These are phyloP conservation scores for Phengaris alcon DNA, from an alignment of 2,888 invertebrate genomes.

Conservation along the genomic window DNA sequence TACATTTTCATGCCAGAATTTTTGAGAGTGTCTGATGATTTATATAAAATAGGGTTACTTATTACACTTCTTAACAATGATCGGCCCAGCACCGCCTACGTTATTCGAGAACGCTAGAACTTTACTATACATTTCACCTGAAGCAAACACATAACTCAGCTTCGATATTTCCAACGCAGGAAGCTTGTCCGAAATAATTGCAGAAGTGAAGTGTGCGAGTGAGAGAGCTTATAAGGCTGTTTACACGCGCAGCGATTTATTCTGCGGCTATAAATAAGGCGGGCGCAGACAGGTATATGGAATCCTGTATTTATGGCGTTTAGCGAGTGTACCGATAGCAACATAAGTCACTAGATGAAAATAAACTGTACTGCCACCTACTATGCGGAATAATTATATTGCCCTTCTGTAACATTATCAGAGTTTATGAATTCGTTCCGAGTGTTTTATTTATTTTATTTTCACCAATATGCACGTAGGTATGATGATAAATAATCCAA, in stretches of 20 bases:
- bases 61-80: conserved; percentile 20
- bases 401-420: not conserved
- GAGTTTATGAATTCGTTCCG: too few relatives aligned
- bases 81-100: conserved; percentile 26
- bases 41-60: not conserved
- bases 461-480: too few relatives aligned
- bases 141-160: conserved; percentile 35
- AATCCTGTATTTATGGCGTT: conserved; percentile 64
- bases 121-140: conserved; percentile 17
- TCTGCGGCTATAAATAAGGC: conserved; percentile 61
- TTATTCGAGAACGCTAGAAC: conserved; percentile 28
- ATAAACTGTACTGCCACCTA: conserved; percentile 16
- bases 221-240: conserved; percentile 47
- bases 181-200: conserved; percentile 44
- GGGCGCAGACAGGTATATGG: conserved; percentile 73
- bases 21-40: not conserved
- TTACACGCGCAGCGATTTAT: conserved; percentile 69
- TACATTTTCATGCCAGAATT: too few relatives aligned
- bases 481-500: too few relatives aligned
- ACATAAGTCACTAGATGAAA: not conserved
- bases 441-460: too few relatives aligned
- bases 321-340: conserved; percentile 54
- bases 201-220: conserved; percentile 32
- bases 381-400: conserved; percentile 10
- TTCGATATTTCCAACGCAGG: conserved; percentile 37